Evolutionary conservation across 1,140 invertebrate species (phyloP).

Genomic region (Linepithema humile): DNA sequence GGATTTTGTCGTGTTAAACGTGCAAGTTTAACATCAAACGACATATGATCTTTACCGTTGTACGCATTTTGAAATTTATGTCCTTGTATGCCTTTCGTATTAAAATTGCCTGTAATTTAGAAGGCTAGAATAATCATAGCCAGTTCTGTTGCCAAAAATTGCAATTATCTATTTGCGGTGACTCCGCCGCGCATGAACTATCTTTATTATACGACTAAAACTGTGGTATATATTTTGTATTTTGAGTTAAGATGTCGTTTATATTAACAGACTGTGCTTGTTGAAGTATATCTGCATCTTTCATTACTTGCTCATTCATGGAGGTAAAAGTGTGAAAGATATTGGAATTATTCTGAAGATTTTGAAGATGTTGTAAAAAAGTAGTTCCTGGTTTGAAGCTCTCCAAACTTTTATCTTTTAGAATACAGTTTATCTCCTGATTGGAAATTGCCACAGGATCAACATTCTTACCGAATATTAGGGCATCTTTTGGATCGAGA

Average conservation of each 20-base stretch:
- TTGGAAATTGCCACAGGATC: slow-evolving; percentile 70
- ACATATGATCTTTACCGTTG: too few species aligned
- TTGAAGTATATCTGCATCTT: slow-evolving; percentile 74
- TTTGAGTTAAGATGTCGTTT: slow-evolving; percentile 82
- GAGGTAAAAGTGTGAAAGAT: slow-evolving; percentile 80
- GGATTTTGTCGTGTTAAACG: background rate
- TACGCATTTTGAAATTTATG: too few species aligned
- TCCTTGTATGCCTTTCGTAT: too few species aligned
- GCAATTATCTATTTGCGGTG: slow-evolving; percentile 58
- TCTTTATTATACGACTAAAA: slow-evolving; percentile 76
- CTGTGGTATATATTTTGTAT: slow-evolving; percentile 83
- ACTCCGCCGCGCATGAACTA: background rate
- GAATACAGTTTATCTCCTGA: slow-evolving; percentile 76
- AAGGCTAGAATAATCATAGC: background rate
- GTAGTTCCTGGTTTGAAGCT: slow-evolving; percentile 75
- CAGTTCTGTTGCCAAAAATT: slow-evolving; percentile 11
- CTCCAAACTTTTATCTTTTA: slow-evolving; percentile 76
- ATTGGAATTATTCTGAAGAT: slow-evolving; percentile 79
- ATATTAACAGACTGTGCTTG: slow-evolving; percentile 81
- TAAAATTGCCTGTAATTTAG: too few species aligned
- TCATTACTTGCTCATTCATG: slow-evolving; percentile 80
- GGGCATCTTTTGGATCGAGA: slow-evolving; percentile 70
- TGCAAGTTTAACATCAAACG: background rate
- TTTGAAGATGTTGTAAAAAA: slow-evolving; percentile 81
- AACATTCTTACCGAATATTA: slow-evolving; percentile 68